phyloP scores from a whole-genome alignment of 2,888 invertebrate genomes.

The Orthosia incerta region DNA sequence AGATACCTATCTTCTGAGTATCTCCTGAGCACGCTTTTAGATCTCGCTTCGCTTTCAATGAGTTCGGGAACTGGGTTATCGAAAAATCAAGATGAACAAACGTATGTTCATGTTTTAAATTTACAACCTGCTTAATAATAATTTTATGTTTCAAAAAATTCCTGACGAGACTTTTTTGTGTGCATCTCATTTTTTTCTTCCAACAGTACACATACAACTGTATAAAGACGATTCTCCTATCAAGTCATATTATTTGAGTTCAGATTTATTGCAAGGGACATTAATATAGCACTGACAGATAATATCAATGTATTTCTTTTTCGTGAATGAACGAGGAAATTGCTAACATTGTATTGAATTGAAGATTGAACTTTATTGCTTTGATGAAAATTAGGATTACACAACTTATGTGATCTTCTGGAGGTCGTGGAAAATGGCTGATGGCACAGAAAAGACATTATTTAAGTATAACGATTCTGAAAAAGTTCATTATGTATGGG shows the following conservation, averaged over 20 bases:
- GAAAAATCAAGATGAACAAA: too few species aligned
- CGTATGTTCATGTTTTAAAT: too few species aligned
- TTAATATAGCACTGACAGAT: constrained; percentile 27
- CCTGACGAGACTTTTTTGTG: background rate
- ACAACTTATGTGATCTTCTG: background rate
- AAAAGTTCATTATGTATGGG: too few species aligned
- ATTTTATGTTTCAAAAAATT: background rate
- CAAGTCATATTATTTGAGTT: constrained; percentile 23
- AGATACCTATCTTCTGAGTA: too few species aligned
- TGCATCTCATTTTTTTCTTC: background rate
- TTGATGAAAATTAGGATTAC: constrained; percentile 22
- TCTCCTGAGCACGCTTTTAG: too few species aligned
- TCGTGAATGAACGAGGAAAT: constrained; percentile 33
- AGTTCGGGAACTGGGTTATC: too few species aligned
- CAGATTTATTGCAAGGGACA: constrained; percentile 30
- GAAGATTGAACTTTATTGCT: constrained; percentile 10
- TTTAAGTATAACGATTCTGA: too few species aligned
- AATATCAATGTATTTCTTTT: constrained; percentile 40
- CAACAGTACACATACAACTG: background rate
- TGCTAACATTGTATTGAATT: constrained; percentile 31
- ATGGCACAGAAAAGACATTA: too few species aligned
- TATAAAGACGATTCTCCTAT: background rate
- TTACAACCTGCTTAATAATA: too few species aligned
- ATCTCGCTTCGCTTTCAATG: too few species aligned
- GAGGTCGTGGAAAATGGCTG: background rate